Evolutionary conservation across 1,140 invertebrate genomes (phyloP), one percentile per base, ranked within the genome.

Genomic region (Aradophagus sp.): DNA sequence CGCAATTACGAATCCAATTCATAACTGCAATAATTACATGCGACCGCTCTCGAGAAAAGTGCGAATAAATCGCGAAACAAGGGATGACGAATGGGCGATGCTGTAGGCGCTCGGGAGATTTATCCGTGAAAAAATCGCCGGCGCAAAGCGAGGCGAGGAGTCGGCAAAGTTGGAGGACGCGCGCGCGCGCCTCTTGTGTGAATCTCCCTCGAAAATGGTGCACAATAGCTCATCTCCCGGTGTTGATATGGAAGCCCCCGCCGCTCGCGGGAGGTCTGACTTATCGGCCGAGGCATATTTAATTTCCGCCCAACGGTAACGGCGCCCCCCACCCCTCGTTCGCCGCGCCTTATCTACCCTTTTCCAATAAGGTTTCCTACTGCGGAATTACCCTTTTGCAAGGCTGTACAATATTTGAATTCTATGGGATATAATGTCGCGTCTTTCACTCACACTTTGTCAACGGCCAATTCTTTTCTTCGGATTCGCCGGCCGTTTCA

Each of bases 281-380:
- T 86, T 86, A 86, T 86, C 83, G 81, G 82, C 79, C 78, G 78
- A 84, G 83, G 83, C 84, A 84, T 86, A 86, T 86, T 86, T 86
- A 86, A 86, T 86, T 86, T 86, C 84, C 84, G 84, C 80, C 83
- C 75, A 78, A 79, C 76, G 67, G 69, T 75, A 73, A 76, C 72
- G 53, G 63, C 48, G 41, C 55, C 50, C 56, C 63, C 61, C 62
- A 20, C 53, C 62, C 44, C 55, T 61, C 63, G 63, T 68, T 56
- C 73, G 56, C 76, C 81, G 53, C 73, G 59, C 76, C 81, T 84
- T 85, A 85, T 85, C 83, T 86, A 82, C 82, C 81, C 78, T 84
- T 86, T 84, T 84, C 81, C 83, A 85, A 86, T 83, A 82, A 83
- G 80, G 80, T 67, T 81, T 81, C 80, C 78, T 79, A 80, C 78